Evolutionary conservation across 1,140 invertebrate species (phyloP), one percentile per base, ranked within the genome.

Genomic region (Musca vetustissima): DNA sequence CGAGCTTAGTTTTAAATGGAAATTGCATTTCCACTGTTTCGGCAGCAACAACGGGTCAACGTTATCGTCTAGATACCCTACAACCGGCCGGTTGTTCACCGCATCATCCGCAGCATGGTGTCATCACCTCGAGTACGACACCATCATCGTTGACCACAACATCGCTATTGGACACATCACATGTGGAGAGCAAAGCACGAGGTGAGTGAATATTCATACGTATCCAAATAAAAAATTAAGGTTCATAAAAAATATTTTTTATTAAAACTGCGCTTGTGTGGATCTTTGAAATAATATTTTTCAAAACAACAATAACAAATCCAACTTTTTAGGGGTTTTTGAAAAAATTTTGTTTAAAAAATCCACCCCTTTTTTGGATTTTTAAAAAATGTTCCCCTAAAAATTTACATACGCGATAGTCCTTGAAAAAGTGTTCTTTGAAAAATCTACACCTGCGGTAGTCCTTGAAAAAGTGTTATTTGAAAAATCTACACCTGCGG

Each of bases 41-140:
- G 24, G 73, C 72, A 57, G 72, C 68, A 22, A 67, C 66, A 52
- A 68, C 64, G 55, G 50, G 57, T 17, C 67, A 79, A 55, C 71
- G 78, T 7, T 79, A 81, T 68, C 75, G 79, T 3, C 52, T 81
- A 72, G 79, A 81, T 47, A 78, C 73, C 7, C 53, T 80, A 70
- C 79, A 76, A 49, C 79, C 73, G 9, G 75, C 76, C 4, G 66
- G 76, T 11, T 76, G 78, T 48, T 81, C 79, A 57, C 80, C 79
- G 4, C 78, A 78, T 7, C 76, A 69, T 21, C 75, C 78, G 28
- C 78, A 80, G 57, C 78, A 80, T 64, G 78, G 78, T 28, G 75
- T 79, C 47, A 80, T 80, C 69, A 80, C 76, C 48, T 76, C 78
- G 57, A 80, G 74, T 13, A 24, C 50, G 11, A 32, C 52, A 11